A percentile compares a stretch with the other conserved stretches of the same genome.
Evolutionary conservation across 2,113 vertebrate species (phyloP).

Genomic region (Malurus melanocephalus): DNA sequence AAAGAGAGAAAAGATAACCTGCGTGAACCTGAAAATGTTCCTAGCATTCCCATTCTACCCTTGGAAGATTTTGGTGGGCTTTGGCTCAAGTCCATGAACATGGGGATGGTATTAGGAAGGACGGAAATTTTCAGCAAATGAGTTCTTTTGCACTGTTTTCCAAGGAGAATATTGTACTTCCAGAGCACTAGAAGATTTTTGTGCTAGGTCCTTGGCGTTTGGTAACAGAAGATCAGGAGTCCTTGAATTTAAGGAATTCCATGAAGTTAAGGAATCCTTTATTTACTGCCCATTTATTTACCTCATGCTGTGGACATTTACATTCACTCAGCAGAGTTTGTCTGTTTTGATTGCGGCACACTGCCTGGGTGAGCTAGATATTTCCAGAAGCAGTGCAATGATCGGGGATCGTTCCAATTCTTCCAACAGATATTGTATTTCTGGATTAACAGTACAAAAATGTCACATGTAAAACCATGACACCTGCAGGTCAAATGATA

Average conservation of each 20-base stretch:
- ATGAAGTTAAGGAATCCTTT: not conserved
- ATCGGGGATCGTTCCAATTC: not conserved
- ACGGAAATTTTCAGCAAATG: not conserved
- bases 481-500: not conserved
- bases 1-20: not conserved
- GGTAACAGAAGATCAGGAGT: not conserved
- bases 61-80: not conserved
- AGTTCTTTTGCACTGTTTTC: not conserved
- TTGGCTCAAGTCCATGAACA: not conserved
- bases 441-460: not conserved
- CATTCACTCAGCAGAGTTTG: accelerated
- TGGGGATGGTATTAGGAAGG: not conserved
- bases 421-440: not conserved
- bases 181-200: not conserved
- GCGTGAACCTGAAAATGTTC: not conserved
- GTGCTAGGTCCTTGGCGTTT: not conserved
- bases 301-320: not conserved
- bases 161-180: not conserved
- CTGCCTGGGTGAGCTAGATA: not conserved
- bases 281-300: not conserved
- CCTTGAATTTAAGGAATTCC: not conserved
- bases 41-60: not conserved
- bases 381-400: not conserved
- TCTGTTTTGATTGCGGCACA: not conserved
- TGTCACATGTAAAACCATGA: not conserved